Evolutionary conservation across 2,797 vertebrate species (phyloP).

Genomic region (Lepilemur ruficaudatus): DNA sequence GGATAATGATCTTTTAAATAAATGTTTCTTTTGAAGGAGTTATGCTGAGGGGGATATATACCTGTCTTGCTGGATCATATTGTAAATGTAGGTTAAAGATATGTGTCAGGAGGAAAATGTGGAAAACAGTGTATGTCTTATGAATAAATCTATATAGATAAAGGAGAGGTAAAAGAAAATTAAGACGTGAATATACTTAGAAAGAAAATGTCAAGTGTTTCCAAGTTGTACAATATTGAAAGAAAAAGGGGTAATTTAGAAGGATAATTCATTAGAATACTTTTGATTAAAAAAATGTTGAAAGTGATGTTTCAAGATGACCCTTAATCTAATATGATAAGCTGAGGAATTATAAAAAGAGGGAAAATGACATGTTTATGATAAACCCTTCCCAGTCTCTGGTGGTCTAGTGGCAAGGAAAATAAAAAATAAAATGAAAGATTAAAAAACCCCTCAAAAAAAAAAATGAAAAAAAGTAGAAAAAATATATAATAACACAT

Average conservation of each 20-base stretch:
- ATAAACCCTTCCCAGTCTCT: neutral
- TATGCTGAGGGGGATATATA: neutral
- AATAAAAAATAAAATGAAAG: neutral
- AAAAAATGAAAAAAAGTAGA: neutral
- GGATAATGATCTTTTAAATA: neutral
- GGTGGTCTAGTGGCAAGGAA: neutral
- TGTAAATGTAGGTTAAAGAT: neutral
- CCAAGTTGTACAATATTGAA: neutral
- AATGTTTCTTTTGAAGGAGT: constrained; percentile 18
- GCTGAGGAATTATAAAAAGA: neutral
- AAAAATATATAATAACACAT: neutral
- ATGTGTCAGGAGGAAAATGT: constrained; percentile 29
- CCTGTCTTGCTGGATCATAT: neutral
- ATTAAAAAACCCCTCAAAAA: neutral
- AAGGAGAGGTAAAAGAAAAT: constrained; percentile 22
- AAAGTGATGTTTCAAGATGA: constrained; percentile 4
- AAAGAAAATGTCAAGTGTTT: neutral
- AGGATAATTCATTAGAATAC: neutral
- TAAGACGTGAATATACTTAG: neutral
- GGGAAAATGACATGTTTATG: constrained; percentile 16
- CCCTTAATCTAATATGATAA: neutral
- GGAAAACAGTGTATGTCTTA: neutral
- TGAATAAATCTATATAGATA: constrained; percentile 5
- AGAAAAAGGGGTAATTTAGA: constrained; percentile 30
- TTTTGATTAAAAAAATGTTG: constrained; percentile 1